Evolutionary conservation across 2,888 invertebrate species (phyloP).

Genomic region (Coecobrya sp.): DNA sequence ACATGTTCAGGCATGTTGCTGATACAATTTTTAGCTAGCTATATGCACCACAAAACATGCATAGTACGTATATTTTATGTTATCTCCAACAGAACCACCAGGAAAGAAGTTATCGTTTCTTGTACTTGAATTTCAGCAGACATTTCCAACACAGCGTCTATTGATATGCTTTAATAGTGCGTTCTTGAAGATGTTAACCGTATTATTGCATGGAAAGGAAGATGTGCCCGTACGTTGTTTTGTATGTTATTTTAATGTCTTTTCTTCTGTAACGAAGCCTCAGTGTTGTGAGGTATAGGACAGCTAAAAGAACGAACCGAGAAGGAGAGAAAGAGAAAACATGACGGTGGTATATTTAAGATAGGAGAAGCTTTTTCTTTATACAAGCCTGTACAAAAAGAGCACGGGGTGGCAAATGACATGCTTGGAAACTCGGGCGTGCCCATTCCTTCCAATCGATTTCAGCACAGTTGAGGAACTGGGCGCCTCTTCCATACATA

Average conservation of each 20-base stretch:
- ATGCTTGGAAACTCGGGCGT: slow-evolving; percentile 86
- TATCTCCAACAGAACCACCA: background rate
- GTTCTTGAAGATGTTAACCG: background rate
- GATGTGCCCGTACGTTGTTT: background rate
- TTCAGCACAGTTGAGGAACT: slow-evolving; percentile 74
- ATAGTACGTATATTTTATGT: background rate
- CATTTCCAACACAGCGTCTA: background rate
- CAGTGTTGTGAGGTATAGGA: slow-evolving; percentile 1
- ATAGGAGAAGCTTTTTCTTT: background rate
- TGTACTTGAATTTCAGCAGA: slow-evolving; percentile 42
- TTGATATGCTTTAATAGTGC: background rate
- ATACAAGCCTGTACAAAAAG: slow-evolving; percentile 22
- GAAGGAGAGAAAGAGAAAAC: slow-evolving; percentile 21
- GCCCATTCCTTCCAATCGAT: slow-evolving; percentile 86
- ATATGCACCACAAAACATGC: background rate
- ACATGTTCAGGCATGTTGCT: background rate
- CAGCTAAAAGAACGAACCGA: slow-evolving; percentile 11
- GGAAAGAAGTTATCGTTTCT: slow-evolving; percentile 11
- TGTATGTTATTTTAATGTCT: background rate
- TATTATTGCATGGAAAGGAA: background rate
- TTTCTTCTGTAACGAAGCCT: slow-evolving; percentile 34
- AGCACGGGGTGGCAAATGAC: slow-evolving; percentile 78
- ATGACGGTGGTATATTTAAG: background rate
- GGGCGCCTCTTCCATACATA: slow-evolving; percentile 23
- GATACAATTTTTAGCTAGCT: background rate